Conservation (phyloP, 2,113 vertebrate species). For the Chauna torquata region DNA sequence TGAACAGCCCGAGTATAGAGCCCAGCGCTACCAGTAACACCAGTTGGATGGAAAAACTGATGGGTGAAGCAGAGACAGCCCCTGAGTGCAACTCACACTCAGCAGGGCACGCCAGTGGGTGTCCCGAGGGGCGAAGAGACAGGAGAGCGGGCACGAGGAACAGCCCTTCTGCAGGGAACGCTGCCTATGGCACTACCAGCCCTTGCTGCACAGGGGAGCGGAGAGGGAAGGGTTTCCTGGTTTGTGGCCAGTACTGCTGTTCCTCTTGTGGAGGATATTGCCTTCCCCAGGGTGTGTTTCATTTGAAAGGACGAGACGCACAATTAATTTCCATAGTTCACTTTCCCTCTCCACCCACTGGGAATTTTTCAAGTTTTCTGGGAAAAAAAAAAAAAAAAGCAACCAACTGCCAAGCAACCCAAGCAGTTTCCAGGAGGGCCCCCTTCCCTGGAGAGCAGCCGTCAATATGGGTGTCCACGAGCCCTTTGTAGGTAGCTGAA, state of each 20-base stretch:
- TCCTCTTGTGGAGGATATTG: slow-evolving; percentile 41
- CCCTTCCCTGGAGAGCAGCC: neutral
- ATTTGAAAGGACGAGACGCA: neutral
- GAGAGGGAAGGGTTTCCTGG: slow-evolving; percentile 48
- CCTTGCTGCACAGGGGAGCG: neutral
- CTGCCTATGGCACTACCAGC: neutral
- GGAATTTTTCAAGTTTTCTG: neutral
- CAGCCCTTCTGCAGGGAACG: neutral
- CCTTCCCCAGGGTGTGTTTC: slow-evolving; percentile 54
- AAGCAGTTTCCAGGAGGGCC: neutral
- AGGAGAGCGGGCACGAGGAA: neutral
- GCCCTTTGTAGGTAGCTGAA: neutral
- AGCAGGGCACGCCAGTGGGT: neutral
- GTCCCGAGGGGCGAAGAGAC: neutral
- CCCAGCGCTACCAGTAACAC: neutral
- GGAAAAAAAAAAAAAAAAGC: neutral
- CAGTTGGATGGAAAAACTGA: neutral
- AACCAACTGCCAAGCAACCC: neutral
- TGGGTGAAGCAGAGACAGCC: neutral
- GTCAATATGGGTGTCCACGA: neutral
- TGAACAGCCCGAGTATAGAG: fast-evolving
- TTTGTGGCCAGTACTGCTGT: neutral
- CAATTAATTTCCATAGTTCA: slow-evolving; percentile 1
- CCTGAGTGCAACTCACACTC: neutral
- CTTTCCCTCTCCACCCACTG: slow-evolving; percentile 30